Percentiles rank a stretch among this genome's conserved stretches.
phyloP scores from a whole-genome alignment of 1,140 invertebrate species.

The Gonatopus flavifemur region DNA sequence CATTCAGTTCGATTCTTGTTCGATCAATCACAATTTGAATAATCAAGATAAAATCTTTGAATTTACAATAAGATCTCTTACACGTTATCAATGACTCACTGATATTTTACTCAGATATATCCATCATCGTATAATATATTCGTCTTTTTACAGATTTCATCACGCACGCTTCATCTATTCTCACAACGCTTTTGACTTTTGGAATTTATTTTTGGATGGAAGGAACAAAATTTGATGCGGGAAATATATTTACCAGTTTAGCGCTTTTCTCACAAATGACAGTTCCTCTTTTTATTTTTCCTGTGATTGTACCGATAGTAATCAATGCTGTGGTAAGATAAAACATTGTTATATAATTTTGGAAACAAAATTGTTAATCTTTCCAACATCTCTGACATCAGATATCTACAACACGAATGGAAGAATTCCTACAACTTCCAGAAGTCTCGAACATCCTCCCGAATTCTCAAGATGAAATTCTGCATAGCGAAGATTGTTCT shows the following conservation, averaged over 20 bases:
- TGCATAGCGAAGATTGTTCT: not conserved
- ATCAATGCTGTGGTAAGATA: slow-evolving; percentile 71
- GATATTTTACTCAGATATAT: no score
- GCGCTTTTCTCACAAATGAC: slow-evolving; percentile 81
- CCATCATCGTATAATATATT: slow-evolving; percentile 8
- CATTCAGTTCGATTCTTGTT: no score
- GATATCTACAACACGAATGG: slow-evolving; percentile 69
- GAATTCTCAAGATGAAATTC: slow-evolving; percentile 29
- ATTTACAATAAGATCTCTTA: no score
- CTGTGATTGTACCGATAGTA: slow-evolving; percentile 76
- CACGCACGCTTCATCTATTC: slow-evolving; percentile 71
- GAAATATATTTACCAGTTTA: slow-evolving; percentile 73
- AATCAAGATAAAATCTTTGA: no score
- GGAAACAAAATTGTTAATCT: not conserved
- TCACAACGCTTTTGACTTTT: slow-evolving; percentile 74
- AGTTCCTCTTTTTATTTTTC: slow-evolving; percentile 77
- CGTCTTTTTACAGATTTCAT: slow-evolving; percentile 55
- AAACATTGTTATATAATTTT: slow-evolving; percentile 10
- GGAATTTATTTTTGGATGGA: slow-evolving; percentile 66
- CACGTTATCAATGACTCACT: no score
- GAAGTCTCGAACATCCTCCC: slow-evolving; percentile 65
- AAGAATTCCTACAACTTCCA: slow-evolving; percentile 67
- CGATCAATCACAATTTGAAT: no score
- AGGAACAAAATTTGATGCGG: slow-evolving; percentile 63
- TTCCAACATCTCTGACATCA: slow-evolving; percentile 43